Percentiles rank a stretch among this genome's conserved stretches.
Conservation (phyloP, 1,140 invertebrate species). For the Triops longicaudatus region DNA sequence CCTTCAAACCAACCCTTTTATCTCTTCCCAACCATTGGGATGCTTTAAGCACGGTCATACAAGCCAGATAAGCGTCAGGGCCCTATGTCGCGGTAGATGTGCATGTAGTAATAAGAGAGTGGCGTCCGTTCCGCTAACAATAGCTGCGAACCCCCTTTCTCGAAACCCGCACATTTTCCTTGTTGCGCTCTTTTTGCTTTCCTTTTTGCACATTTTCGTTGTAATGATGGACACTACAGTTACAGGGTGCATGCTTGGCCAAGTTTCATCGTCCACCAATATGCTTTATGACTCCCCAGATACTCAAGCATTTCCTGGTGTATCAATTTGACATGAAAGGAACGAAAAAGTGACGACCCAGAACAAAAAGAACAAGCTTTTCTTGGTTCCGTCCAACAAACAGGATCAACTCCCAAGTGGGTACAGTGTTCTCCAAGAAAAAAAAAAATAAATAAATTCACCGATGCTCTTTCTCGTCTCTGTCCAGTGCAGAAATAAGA, state of each 20-base stretch:
- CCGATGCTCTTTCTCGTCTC: neutral
- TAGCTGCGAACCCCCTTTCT: neutral
- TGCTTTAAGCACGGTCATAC: neutral
- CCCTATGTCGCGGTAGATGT: neutral
- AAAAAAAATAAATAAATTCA: neutral
- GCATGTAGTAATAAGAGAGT: neutral
- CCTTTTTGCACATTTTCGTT: neutral
- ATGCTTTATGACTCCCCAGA: neutral
- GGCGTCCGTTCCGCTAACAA: neutral
- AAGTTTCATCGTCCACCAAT: slow-evolving; percentile 4
- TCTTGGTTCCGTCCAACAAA: neutral
- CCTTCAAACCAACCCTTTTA: neutral
- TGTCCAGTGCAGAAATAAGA: too few species aligned
- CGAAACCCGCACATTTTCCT: neutral
- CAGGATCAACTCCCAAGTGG: neutral
- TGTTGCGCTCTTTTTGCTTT: neutral
- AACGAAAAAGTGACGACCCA: too few species aligned
- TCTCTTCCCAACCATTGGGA: neutral
- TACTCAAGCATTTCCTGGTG: neutral
- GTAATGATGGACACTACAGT: neutral
- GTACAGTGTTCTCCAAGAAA: neutral
- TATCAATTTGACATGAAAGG: neutral
- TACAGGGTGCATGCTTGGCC: neutral
- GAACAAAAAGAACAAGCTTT: neutral
- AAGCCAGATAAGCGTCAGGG: neutral